Conservation (phyloP, 2,113 vertebrate genomes). For the Sakesphorus luctuosus region DNA sequence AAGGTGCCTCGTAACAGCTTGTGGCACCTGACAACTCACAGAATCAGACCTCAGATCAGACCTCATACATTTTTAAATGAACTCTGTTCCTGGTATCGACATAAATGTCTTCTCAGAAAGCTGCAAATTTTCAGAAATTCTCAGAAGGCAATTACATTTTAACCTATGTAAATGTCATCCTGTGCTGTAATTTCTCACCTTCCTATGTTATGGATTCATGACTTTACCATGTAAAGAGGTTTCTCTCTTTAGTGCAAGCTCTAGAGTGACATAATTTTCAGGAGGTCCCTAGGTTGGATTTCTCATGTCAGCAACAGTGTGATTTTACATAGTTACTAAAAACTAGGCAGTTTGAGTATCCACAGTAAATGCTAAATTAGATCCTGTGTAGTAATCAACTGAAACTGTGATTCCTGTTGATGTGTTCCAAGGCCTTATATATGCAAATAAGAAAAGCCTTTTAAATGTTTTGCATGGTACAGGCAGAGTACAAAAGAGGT, state of each 20-base stretch:
- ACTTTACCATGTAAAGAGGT: background rate
- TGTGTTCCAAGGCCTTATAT: background rate
- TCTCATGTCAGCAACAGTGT: background rate
- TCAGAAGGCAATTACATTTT: background rate
- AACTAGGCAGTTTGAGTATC: background rate
- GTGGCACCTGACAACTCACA: background rate
- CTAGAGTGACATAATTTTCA: background rate
- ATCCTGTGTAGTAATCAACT: background rate
- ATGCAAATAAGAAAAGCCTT: background rate
- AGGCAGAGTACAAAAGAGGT: background rate
- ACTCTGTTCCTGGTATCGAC: background rate
- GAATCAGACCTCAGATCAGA: background rate
- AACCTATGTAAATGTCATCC: background rate
- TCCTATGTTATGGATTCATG: background rate
- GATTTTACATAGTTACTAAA: background rate
- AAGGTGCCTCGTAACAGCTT: background rate
- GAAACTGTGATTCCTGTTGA: rapidly evolving
- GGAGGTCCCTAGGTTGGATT: background rate
- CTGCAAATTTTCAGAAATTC: background rate
- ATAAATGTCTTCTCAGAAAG: background rate
- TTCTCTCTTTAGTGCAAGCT: background rate
- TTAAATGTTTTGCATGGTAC: background rate
- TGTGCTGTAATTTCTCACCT: background rate
- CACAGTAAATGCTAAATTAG: background rate
- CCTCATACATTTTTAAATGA: background rate